Base-by-base conservation (phyloP, 1,140 invertebrate genomes). In the Heterodera carotae region DNA sequence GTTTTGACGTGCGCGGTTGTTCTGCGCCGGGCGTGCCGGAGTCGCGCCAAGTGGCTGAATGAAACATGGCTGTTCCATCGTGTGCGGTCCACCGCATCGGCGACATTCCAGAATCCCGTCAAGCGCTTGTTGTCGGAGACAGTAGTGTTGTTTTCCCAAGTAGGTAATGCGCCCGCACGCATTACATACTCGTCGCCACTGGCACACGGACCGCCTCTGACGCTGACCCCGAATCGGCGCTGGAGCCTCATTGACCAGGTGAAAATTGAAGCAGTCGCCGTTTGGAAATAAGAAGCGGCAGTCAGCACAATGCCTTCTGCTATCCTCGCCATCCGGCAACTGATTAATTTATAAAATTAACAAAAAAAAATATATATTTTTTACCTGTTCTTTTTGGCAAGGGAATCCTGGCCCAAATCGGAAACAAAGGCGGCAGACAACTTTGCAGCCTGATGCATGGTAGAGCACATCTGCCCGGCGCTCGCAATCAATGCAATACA, bases 221-320 rank as follows among this genome's bases (percentile, higher is more conserved):
- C 36, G 36, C 36, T 39, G 36, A 6, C 36, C 36, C 4, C 36
- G 36, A 10, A 39, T 39, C 10, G 36, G 36, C 4, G 27, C 62
- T 10, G 71, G 71, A 2, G 25, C 71, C 0, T 31, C 2, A 4
- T 74, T 70, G 33, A 2, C 2, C 5, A 60, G 27, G 29, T 74
- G 71, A 22, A 71, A 34, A 0, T 59, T 3, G 48, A 12, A 74
- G 29, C 71, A 74, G 8, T 29, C 5, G 10, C 18, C 5, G 7
- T 68, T 29, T 2, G 71, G 71, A 15, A 74, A 74, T 0, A 74
- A 12, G 29, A 74, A 74, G 0, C 62, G 53, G 29, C 71, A 74
- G 1, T 70, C 71, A 2, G 29, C 8, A 18, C 71, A 74, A 1
- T 34, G 67, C 2, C 67, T n/a, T 0, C 27, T 22, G 33, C 6